Evolutionary conservation across 2,888 invertebrate genomes (phyloP).

Genomic region (Thyatira batis): DNA sequence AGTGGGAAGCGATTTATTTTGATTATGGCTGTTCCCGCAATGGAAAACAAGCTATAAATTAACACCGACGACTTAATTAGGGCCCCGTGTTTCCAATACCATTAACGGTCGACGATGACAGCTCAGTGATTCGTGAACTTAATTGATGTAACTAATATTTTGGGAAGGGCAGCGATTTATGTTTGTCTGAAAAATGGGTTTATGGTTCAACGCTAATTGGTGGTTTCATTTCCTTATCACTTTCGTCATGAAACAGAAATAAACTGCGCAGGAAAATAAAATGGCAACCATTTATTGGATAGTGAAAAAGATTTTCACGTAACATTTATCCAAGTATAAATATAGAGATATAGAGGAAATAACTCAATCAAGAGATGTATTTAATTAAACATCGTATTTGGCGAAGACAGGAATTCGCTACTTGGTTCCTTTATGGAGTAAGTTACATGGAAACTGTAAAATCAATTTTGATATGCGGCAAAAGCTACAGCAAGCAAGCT

Average conservation of each 20-base stretch:
- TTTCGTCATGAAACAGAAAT: background rate
- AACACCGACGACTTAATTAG: constrained; percentile 77
- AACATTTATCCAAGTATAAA: too few relatives aligned
- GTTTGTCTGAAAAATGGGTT: background rate
- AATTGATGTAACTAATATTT: constrained; percentile 63
- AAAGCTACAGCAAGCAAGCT: too few relatives aligned
- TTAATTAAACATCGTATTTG: too few relatives aligned
- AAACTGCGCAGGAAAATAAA: background rate
- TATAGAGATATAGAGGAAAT: background rate
- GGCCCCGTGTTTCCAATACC: constrained; percentile 71
- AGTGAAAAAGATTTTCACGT: background rate
- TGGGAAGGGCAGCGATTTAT: constrained; percentile 44
- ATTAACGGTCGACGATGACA: constrained; percentile 73
- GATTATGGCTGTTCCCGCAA: constrained; percentile 70
- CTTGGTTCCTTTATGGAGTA: too few relatives aligned
- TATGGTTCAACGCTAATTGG: background rate
- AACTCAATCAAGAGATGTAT: too few relatives aligned
- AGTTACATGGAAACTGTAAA: too few relatives aligned
- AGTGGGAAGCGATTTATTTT: constrained; percentile 73
- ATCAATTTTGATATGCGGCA: too few relatives aligned
- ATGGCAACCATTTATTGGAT: background rate
- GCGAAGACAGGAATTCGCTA: too few relatives aligned
- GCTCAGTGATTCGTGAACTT: constrained; percentile 53
- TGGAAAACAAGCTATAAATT: constrained; percentile 77
- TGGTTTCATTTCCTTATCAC: background rate